A percentile compares a stretch with the other conserved stretches of the same genome.
These are phyloP conservation scores for Hydrotaea cyrtoneurina DNA, from an alignment of 2,888 invertebrate species.

Conservation along the genomic window DNA sequence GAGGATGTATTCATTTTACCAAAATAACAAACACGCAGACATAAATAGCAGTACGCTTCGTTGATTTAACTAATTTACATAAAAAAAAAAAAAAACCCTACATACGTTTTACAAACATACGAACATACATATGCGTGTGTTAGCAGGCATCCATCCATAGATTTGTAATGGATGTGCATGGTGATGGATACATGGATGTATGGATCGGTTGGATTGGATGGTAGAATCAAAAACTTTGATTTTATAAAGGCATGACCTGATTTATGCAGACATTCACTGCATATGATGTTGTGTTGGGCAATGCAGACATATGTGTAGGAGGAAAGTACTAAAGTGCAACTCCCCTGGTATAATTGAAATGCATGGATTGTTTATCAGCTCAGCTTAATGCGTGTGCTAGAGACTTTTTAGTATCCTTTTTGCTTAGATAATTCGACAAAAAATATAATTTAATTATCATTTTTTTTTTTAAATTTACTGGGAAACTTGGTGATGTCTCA, in stretches of 20 bases:
- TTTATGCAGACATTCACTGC: slow-evolving; percentile 2
- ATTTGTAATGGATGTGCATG: slow-evolving; percentile 26
- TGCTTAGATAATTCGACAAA: too few species aligned
- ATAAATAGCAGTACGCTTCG: slow-evolving; percentile 67
- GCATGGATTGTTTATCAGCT: too few species aligned
- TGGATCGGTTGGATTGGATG: not conserved
- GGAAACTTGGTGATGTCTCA: too few species aligned
- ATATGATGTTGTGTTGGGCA: not conserved
- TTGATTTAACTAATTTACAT: slow-evolving; percentile 72
- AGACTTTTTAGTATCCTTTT: too few species aligned
- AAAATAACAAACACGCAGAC: not conserved
- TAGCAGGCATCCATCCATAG: slow-evolving; percentile 27
- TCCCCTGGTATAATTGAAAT: too few species aligned
- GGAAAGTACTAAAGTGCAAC: not conserved
- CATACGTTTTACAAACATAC: not conserved
- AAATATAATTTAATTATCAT: too few species aligned
- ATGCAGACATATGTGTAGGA: not conserved
- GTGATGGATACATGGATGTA: not conserved
- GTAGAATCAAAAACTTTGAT: not conserved
- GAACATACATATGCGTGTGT: not conserved
- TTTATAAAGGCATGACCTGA: not conserved
- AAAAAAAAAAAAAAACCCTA: slow-evolving; percentile 38
- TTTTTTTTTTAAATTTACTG: too few species aligned
- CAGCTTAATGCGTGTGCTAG: too few species aligned
- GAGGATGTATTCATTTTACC: slow-evolving; percentile 30